Conservation (phyloP, 2,797 vertebrate species). For the Anas flavirostris region DNA sequence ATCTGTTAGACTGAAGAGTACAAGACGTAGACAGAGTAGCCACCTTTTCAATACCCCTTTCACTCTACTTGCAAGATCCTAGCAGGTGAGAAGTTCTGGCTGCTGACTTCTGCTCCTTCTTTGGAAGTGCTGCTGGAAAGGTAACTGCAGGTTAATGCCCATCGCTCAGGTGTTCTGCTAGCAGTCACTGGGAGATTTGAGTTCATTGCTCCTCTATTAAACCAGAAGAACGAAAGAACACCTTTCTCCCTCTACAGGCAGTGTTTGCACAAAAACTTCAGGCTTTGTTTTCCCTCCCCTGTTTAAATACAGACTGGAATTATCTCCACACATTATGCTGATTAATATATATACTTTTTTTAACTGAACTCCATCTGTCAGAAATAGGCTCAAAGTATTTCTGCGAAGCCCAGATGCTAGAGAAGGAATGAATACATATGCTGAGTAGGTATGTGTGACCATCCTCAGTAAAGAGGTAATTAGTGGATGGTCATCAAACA, state of each 20-base stretch:
- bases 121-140: neutral
- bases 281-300: neutral
- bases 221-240: neutral
- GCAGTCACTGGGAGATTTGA: neutral
- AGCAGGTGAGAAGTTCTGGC: neutral
- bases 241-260: neutral
- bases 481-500: neutral
- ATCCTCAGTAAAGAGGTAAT: neutral
- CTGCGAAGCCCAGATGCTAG: neutral
- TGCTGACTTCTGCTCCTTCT: neutral
- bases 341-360: neutral
- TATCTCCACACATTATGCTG: neutral
- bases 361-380: neutral
- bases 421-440: neutral
- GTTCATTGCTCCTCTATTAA: neutral
- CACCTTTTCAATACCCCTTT: neutral
- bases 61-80: neutral
- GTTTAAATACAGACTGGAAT: neutral
- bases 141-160: neutral
- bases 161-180: neutral
- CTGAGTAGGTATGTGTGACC: neutral
- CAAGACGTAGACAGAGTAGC: neutral
- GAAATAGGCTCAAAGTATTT: neutral
- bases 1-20: neutral
- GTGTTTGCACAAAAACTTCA: neutral